These are phyloP conservation scores for Amia ocellicauda DNA, from an alignment of 2,113 vertebrate species.

Conservation along the genomic window DNA sequence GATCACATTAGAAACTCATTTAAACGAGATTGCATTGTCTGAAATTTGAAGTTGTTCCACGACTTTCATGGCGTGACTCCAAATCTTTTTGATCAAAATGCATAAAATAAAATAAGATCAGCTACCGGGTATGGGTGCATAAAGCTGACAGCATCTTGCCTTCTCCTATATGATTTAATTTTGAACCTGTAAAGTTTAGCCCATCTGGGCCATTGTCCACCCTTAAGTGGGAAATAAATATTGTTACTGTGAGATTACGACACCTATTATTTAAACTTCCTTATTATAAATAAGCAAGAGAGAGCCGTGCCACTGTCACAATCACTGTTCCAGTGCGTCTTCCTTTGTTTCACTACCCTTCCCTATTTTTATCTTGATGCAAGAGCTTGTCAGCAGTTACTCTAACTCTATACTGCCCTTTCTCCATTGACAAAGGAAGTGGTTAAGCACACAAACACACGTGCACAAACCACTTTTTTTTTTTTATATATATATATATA, in stretches of 20 bases:
- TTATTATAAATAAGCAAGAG: conserved; percentile 52
- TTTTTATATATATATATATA: conserved; percentile 3
- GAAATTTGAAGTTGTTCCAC: too few relatives aligned
- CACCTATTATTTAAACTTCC: conserved; percentile 11
- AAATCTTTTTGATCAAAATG: too few relatives aligned
- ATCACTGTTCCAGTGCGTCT: conserved; percentile 40
- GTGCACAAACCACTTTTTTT: conserved; percentile 14
- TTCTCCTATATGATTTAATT: too few relatives aligned
- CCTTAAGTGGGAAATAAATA: not conserved
- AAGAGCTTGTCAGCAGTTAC: conserved; percentile 41
- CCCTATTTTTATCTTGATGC: conserved; percentile 38
- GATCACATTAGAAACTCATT: too few relatives aligned
- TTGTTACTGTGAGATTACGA: not conserved
- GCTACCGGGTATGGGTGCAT: too few relatives aligned
- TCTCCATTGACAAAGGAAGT: conserved; percentile 45
- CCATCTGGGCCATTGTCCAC: not conserved
- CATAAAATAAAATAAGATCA: too few relatives aligned
- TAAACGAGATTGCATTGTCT: too few relatives aligned
- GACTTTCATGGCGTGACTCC: too few relatives aligned
- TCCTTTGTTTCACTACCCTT: conserved; percentile 54
- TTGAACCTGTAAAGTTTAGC: not conserved
- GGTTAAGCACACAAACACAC: conserved; percentile 33
- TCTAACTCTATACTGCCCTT: conserved; percentile 14
- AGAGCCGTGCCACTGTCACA: conserved; percentile 35
- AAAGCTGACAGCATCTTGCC: too few relatives aligned